phyloP scores from a whole-genome alignment of 2,888 invertebrate species.

The Nebria brevicollis region DNA sequence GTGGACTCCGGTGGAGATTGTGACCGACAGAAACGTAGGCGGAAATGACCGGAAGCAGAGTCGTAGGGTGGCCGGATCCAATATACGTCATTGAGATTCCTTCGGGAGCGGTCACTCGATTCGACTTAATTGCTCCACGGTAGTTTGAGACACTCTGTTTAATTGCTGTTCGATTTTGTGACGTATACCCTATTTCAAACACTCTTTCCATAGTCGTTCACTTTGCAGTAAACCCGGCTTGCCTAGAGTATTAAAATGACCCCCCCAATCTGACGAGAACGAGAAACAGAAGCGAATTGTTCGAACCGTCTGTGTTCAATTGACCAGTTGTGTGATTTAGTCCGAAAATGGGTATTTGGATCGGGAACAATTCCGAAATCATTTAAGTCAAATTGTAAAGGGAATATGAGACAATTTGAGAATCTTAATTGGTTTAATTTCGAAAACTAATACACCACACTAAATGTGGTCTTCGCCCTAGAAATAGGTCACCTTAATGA shows the following conservation, averaged over 20 bases:
- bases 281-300: no score
- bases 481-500: no score
- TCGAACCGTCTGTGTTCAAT: no score
- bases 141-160: constrained; percentile 43
- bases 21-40: constrained; percentile 33
- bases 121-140: constrained; percentile 37
- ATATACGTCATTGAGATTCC: constrained; percentile 45
- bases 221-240: background rate
- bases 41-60: constrained; percentile 15
- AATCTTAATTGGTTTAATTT: no score
- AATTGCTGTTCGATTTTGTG: constrained; percentile 46
- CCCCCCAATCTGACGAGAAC: background rate
- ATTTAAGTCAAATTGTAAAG: no score
- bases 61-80: constrained; percentile 19
- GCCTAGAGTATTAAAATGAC: background rate
- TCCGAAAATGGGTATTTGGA: no score
- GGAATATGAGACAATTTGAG: no score
- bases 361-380: no score
- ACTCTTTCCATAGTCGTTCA: background rate
- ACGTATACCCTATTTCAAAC: constrained; percentile 13
- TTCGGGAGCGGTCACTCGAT: constrained; percentile 34
- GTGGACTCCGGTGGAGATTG: constrained; percentile 9
- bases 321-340: no score
- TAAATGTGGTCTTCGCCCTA: no score
- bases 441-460: no score